A percentile compares a stretch with the other conserved stretches of the same genome.
These are phyloP conservation scores for Schizaphis graminum DNA, from an alignment of 2,888 invertebrate species.

Conservation along the genomic window DNA sequence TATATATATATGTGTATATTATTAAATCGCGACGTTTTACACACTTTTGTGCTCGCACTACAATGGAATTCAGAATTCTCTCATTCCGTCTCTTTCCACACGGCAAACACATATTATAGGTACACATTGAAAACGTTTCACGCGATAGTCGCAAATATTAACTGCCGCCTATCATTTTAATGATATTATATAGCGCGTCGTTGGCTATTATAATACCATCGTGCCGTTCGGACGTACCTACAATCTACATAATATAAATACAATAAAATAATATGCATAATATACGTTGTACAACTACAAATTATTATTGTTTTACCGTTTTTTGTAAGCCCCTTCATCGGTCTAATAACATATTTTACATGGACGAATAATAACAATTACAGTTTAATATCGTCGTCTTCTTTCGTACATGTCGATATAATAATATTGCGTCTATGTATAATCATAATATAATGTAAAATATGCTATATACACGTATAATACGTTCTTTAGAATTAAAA, in stretches of 20 bases:
- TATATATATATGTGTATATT: background rate
- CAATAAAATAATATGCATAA: background rate
- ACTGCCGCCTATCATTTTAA: background rate
- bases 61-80: slow-evolving; percentile 10
- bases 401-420: slow-evolving; percentile 11
- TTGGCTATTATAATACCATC: background rate
- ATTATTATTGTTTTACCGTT: slow-evolving; percentile 43
- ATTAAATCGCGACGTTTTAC: background rate
- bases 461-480: background rate
- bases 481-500: slow-evolving; percentile 31
- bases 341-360: slow-evolving; percentile 34
- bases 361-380: slow-evolving; percentile 37
- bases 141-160: background rate
- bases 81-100: background rate
- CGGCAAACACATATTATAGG: background rate
- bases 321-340: background rate
- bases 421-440: background rate
- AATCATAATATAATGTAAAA: slow-evolving; percentile 19
- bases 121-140: background rate
- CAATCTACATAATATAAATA: background rate
- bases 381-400: background rate
- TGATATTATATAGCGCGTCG: background rate
- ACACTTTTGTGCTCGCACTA: background rate
- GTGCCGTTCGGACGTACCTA: background rate
- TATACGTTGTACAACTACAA: background rate